Evolutionary conservation across 2,888 invertebrate species (phyloP).

Genomic region (Stictocephala bisonia): DNA sequence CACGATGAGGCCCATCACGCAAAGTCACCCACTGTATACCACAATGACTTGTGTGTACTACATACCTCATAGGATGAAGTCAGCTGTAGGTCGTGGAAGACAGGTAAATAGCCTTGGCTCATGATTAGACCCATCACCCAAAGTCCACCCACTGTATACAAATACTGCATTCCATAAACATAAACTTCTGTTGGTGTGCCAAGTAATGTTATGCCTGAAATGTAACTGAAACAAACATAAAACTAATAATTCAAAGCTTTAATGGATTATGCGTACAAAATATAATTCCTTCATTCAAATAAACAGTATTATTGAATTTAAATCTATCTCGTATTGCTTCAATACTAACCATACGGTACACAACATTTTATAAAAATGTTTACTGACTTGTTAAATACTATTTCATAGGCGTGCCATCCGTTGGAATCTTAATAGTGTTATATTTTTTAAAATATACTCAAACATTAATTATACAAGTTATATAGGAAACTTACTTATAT

Average conservation of each 20-base stretch:
- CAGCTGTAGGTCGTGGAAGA: conserved; percentile 78
- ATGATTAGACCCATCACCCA: conserved; percentile 73
- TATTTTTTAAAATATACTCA: too few relatives aligned
- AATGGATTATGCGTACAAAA: background rate
- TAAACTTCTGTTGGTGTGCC: conserved; percentile 84
- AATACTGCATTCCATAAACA: conserved; percentile 78
- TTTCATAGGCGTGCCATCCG: too few relatives aligned
- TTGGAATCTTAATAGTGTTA: too few relatives aligned
- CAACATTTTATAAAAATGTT: too few relatives aligned
- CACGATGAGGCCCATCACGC: conserved; percentile 73
- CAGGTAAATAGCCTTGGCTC: conserved; percentile 76
- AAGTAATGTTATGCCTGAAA: conserved; percentile 78
- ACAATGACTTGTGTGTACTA: too few relatives aligned
- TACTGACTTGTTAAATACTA: too few relatives aligned
- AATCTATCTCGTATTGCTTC: too few relatives aligned
- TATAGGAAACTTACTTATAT: too few relatives aligned
- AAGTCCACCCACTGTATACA: conserved; percentile 73
- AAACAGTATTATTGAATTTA: too few relatives aligned
- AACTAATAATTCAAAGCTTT: background rate
- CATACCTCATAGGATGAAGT: conserved; percentile 80
- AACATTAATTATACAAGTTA: too few relatives aligned
- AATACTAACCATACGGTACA: too few relatives aligned
- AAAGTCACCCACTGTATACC: conserved; percentile 72
- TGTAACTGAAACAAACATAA: conserved; percentile 69
- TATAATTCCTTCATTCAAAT: too few relatives aligned